Evolutionary conservation across 2,797 vertebrate species (phyloP).

Genomic region (Geotrypetes seraphini): DNA sequence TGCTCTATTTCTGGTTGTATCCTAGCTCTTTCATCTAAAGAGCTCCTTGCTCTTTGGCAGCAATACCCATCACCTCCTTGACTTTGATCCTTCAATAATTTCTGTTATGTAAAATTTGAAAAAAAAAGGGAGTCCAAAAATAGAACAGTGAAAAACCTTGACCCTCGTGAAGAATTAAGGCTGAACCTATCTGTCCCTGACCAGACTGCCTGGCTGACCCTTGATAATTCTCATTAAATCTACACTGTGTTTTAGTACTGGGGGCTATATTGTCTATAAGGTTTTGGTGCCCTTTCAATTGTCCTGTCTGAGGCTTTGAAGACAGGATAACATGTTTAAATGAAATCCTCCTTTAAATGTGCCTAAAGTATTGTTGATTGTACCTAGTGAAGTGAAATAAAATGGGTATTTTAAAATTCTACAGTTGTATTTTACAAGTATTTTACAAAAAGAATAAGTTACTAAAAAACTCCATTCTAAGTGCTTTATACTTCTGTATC

Average conservation of each 20-base stretch:
- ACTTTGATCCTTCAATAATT: conserved; percentile 3
- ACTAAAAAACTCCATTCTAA: no score
- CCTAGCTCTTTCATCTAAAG: no score
- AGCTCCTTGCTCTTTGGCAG: no score
- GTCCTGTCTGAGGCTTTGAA: conserved; percentile 14
- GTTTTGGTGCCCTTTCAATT: conserved; percentile 7
- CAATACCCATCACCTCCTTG: conserved; percentile 2
- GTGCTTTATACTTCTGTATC: no score
- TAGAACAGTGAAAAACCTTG: conserved; percentile 22
- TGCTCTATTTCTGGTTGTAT: no score
- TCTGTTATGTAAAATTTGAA: conserved; percentile 7
- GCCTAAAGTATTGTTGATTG: conserved; percentile 8
- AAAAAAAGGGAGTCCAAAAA: conserved; percentile 21
- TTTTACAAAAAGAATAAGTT: no score
- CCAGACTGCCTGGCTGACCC: conserved; percentile 14
- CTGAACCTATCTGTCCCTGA: conserved; percentile 24
- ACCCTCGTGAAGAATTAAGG: conserved; percentile 20
- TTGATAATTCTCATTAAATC: conserved; percentile 10
- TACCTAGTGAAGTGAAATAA: no score
- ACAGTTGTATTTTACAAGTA: no score
- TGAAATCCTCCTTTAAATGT: conserved; percentile 2
- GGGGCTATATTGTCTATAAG: conserved; percentile 19
- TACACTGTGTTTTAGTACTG: conserved; percentile 12
- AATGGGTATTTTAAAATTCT: no score
- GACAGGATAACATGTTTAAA: conserved; percentile 7